phyloP scores from a whole-genome alignment of 53 echinoderm and acorn worm genomes.

The Antedon mediterranea region DNA sequence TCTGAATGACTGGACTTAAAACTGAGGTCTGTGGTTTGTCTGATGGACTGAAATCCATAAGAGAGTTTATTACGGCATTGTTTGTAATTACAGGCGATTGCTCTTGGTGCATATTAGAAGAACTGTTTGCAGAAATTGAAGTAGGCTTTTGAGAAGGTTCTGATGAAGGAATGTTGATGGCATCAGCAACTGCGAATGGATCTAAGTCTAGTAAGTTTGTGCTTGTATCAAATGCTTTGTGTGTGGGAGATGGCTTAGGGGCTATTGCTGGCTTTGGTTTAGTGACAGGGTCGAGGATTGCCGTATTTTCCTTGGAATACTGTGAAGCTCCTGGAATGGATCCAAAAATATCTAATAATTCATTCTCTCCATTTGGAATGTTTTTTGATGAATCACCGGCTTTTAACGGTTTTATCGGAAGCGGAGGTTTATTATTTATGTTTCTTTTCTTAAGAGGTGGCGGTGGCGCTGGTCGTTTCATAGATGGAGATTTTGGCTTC shows the following conservation, averaged over 20 bases:
- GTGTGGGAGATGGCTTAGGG: constrained; percentile 32
- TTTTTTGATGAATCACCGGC: constrained; percentile 2
- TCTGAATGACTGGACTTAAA: constrained; percentile 16
- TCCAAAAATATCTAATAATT: background rate
- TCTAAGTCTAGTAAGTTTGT: constrained; percentile 8
- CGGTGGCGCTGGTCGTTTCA: constrained; percentile 68
- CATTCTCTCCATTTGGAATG: background rate
- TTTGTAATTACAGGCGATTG: background rate
- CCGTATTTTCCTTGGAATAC: constrained; percentile 2
- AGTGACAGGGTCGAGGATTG: background rate
- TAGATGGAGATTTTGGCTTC: constrained; percentile 73
- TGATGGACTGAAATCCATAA: constrained; percentile 47
- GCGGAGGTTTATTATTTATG: constrained; percentile 9
- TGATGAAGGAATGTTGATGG: background rate
- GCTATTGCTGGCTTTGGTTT: constrained; percentile 36
- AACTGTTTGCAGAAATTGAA: background rate
- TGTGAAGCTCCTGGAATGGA: background rate
- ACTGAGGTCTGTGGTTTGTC: constrained; percentile 43
- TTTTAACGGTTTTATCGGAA: background rate
- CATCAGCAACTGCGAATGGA: background rate
- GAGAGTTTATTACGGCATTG: constrained; percentile 4
- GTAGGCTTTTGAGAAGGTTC: background rate
- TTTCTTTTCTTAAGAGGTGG: constrained; percentile 35
- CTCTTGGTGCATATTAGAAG: background rate
- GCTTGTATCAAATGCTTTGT: constrained; percentile 18